Evolutionary conservation across 2,888 invertebrate genomes (phyloP), one percentile per base, ranked within the genome.

Genomic region (Steinernema hermaphroditum): DNA sequence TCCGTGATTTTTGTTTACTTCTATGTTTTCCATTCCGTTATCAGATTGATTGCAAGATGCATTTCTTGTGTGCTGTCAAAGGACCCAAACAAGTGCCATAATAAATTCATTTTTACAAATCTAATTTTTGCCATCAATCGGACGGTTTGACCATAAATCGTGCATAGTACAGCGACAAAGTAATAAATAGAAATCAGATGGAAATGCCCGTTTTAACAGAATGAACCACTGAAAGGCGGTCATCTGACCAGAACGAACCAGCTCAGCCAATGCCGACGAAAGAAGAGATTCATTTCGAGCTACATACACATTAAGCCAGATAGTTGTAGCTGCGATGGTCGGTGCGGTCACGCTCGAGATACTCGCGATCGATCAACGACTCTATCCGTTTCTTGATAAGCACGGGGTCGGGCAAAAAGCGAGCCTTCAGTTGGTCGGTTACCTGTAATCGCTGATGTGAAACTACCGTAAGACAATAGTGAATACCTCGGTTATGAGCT

Each of bases 351-450:
- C 97, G 92, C 81, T 95, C 94, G 87, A 98, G 91, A 90, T 98
- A 98, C 90, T 98, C 97, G 82, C 97, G 91, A 90, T 98, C 98
- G 88, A 98, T 97, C 87, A 98, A 91, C 77, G 96, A 94, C 90
- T 98, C 98, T 89, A 98, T 97, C 88, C 97, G 92, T 89, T 97
- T 96, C 90, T 98, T 98, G 88, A 98, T 97, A 82, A 96, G 93
- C 82, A 94, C 93, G 72, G 97, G 97, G 84, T 94, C 94, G 78
- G 98, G 97, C 89, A 96, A 91, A 91, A 98, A 98, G 87, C 97
- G 92, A 83, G 93, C 93, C 89, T 93, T 94, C 83, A 98, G 90
- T 89, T 96, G 96, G 88, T 96, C 94, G 75, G 96, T 96, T 81
- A 96, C 89, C 89, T 83, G 72, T 22, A 78, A 76, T 19, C 8